Conservation (phyloP, 2,888 invertebrate genomes). For the Eupithecia tripunctaria region DNA sequence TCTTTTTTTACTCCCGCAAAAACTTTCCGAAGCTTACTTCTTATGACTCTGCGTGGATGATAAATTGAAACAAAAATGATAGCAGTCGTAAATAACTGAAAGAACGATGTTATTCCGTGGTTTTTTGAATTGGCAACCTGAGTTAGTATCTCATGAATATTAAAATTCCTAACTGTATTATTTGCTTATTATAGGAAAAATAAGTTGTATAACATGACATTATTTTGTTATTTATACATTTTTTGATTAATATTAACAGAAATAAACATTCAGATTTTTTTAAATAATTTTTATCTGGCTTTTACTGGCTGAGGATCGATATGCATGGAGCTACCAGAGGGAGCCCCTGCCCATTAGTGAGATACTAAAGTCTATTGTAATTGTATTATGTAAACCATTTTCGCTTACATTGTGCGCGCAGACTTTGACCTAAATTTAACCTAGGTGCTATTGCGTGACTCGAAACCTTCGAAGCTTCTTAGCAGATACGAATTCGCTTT, state of each 20-base stretch:
- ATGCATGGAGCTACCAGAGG: neutral
- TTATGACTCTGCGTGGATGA: constrained; percentile 21
- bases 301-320: neutral
- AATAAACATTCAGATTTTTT: neutral
- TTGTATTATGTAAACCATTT: too few species aligned
- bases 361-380: too few species aligned
- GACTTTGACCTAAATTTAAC: constrained; percentile 11
- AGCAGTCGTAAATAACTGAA: constrained; percentile 30
- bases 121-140: constrained; percentile 30
- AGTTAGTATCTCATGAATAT: constrained; percentile 30
- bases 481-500: constrained; percentile 11
- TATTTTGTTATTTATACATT: neutral
- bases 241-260: neutral
- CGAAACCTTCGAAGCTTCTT: constrained; percentile 6
- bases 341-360: neutral
- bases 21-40: constrained; percentile 1
- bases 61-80: constrained; percentile 37
- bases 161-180: constrained; percentile 20
- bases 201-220: constrained; percentile 2
- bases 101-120: constrained; percentile 26
- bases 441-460: constrained; percentile 26
- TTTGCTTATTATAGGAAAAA: constrained; percentile 18
- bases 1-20: neutral
- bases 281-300: neutral
- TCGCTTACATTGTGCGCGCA: neutral